Percentiles rank a stretch among this genome's conserved stretches.
These are phyloP conservation scores for Zaprionus kolodkinae DNA, from an alignment of 1,140 invertebrate genomes.

Conservation along the genomic window DNA sequence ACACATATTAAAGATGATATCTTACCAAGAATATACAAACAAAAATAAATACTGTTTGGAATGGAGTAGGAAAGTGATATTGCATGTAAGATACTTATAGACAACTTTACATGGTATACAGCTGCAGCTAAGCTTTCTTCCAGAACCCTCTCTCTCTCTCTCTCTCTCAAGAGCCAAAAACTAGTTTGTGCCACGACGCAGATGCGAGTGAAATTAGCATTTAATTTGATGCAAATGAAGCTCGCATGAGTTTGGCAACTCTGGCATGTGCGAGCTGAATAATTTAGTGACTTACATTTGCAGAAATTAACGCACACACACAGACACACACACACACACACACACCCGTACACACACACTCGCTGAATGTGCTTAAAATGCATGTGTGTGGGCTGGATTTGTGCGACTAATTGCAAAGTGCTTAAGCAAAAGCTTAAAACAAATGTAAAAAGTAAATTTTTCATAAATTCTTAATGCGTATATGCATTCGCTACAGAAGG, in stretches of 20 bases:
- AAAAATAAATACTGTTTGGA: no score
- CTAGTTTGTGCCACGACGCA: slow-evolving; percentile 5
- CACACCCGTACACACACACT: neutral
- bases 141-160: neutral
- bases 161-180: neutral
- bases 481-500: slow-evolving; percentile 9
- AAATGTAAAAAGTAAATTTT: slow-evolving; percentile 76
- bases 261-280: slow-evolving; percentile 57
- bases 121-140: neutral
- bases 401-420: slow-evolving; percentile 83
- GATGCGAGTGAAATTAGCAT: slow-evolving; percentile 66
- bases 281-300: slow-evolving; percentile 79
- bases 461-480: slow-evolving; percentile 79
- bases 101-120: neutral
- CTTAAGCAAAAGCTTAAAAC: slow-evolving; percentile 82
- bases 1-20: no score
- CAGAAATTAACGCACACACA: slow-evolving; percentile 68
- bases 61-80: no score
- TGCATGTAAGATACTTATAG: neutral
- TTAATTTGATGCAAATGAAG: slow-evolving; percentile 78
- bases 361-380: slow-evolving; percentile 33
- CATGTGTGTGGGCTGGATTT: slow-evolving; percentile 67
- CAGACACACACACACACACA: slow-evolving; percentile 28
- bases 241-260: slow-evolving; percentile 40
- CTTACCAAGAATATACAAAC: no score